Evolutionary conservation across 2,888 invertebrate species (phyloP).

Genomic region (Hanleya hanleyi): DNA sequence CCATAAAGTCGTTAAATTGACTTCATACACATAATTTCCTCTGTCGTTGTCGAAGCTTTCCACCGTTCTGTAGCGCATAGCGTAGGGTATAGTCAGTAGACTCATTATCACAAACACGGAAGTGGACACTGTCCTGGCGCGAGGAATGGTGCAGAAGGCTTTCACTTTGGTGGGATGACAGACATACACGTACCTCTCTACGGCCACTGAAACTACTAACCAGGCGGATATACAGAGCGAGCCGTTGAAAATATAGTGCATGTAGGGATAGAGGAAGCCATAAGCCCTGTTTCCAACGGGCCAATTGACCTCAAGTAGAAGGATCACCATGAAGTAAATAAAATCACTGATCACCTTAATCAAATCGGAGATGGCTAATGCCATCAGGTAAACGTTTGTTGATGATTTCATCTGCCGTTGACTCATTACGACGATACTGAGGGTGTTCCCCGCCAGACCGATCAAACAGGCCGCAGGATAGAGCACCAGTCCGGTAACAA

Average conservation of each 20-base stretch:
- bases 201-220: constrained; percentile 69
- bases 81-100: constrained; percentile 64
- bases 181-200: constrained; percentile 69
- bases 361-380: constrained; percentile 66
- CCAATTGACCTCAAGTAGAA: constrained; percentile 54
- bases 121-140: constrained; percentile 59
- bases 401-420: constrained; percentile 66
- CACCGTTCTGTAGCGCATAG: constrained; percentile 61
- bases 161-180: constrained; percentile 66
- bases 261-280: constrained; percentile 70
- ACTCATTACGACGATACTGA: constrained; percentile 65
- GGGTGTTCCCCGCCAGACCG: constrained; percentile 66
- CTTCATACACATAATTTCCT: constrained; percentile 43
- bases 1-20: constrained; percentile 63
- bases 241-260: constrained; percentile 68
- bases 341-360: constrained; percentile 69
- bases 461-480: constrained; percentile 65
- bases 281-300: constrained; percentile 56
- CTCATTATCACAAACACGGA: constrained; percentile 63
- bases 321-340: constrained; percentile 66
- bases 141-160: constrained; percentile 53
- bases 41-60: constrained; percentile 25
- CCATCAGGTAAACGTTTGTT: constrained; percentile 68
- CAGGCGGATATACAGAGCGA: constrained; percentile 68
- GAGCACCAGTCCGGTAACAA: constrained; percentile 65